Evolutionary conservation across 2,113 vertebrate genomes (phyloP).

Genomic region (Alaudala cheleensis): DNA sequence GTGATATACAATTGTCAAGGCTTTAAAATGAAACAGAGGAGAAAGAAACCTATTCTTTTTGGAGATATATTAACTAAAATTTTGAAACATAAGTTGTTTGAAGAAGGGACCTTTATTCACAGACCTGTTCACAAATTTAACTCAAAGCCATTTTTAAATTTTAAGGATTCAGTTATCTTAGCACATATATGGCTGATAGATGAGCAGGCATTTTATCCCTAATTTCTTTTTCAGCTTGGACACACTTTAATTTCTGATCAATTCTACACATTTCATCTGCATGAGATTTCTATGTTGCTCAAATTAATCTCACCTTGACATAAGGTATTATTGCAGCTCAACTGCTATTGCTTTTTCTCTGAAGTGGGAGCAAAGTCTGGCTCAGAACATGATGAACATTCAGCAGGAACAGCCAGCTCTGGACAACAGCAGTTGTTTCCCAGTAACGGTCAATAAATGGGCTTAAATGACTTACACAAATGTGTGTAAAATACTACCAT

Average conservation of each 20-base stretch:
- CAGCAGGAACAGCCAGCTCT: background rate
- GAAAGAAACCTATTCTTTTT: background rate
- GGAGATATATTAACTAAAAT: background rate
- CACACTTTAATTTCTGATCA: background rate
- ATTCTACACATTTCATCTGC: background rate
- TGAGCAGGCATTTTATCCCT: background rate
- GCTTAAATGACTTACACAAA: background rate
- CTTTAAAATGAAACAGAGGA: background rate
- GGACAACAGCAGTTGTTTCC: background rate
- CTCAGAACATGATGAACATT: background rate
- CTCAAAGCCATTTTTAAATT: background rate
- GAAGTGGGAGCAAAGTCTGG: background rate
- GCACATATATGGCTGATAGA: background rate
- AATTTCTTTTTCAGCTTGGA: background rate
- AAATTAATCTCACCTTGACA: background rate
- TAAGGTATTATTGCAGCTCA: background rate
- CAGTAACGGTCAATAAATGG: background rate
- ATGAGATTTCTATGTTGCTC: background rate
- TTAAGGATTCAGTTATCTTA: background rate
- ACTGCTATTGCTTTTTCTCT: background rate
- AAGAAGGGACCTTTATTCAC: background rate
- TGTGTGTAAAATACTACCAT: background rate
- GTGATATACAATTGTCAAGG: background rate
- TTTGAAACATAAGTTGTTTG: background rate
- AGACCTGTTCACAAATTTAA: background rate